Evolutionary conservation across 2,888 invertebrate genomes (phyloP), one percentile per base, ranked within the genome.

Genomic region (Drosophila lutescens): DNA sequence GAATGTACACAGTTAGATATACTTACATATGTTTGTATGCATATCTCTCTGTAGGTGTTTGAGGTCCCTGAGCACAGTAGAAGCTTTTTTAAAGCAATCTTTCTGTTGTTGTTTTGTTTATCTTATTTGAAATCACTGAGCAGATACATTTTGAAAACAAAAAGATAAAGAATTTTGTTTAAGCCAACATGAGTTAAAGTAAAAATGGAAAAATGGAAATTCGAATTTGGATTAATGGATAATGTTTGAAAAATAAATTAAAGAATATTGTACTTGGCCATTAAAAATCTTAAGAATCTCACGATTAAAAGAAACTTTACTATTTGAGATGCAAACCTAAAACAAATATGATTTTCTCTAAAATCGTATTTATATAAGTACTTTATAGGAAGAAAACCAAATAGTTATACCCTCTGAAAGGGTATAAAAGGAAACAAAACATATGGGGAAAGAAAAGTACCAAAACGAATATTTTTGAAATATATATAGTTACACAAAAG

Each of bases 91-190:
- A 46, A 26, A 17, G 51, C 40, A 38, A 59, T 60, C 23, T 61
- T 49, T 46, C 15, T 55, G 36, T 17, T 68, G 20, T 86, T 86
- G 87, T 86, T 88, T 88, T 86, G 67, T 68, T 71, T 83, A n/a
- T n/a, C n/a, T n/a, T n/a, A n/a, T 68, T 70, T 71, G 46, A 62
- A 73, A 73, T 49, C 51, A 49, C 26, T 40, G 44, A 44, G 38
- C 15, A 63, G 50, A 62, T 59, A 66, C 66, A 46, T 15, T 20
- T 13, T n/a, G 13, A 61, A 44, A 62, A 54, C 43, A 46, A 49
- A 63, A 57, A n/a, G 38, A 50, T 10, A 53, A 61, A 17, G 4
- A 13, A 47, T 12, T 6, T 47, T 26, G 13, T 10, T 15, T 1
- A 15, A n/a, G 47, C 5, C 10, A 1, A 6, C 4, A 2, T 20